Base-by-base conservation (phyloP, 2,888 invertebrate species). In the Xestia rhomboidea region DNA sequence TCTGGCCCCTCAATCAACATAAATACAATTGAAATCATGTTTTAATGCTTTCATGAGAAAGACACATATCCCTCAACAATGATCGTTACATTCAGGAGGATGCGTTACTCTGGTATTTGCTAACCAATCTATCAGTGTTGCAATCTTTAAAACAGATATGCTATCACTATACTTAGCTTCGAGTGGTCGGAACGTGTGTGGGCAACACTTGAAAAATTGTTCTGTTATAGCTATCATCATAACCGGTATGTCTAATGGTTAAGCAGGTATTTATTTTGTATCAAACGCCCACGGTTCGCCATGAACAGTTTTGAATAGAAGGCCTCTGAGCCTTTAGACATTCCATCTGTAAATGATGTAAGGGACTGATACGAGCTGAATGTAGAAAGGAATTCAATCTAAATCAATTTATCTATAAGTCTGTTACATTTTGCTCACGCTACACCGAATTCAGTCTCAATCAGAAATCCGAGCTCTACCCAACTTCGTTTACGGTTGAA, bases 91-190 rank as follows among this genome's bases (percentile, higher is more conserved):
- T 78, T 73, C 72, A 60, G 46, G 41, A 64, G 27, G n/a, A 66
- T 73, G 51, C n/a, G 49, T 66, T 73, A 71, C 30, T 71, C 41
- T 49, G 54, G 68, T 62, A 73, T 75, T 68, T 57, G 70, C n/a
- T 73, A 51, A 67, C 49, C 51, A 76, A 70, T 85, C 68, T 85
- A 85, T 76, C 76, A 78, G 57, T 83, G 72, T 75, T 86, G 79
- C 83, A 84, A 84, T 86, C 75, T 86, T 86, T 83, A 46, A 72
- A 78, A 86, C 86, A 57, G 74, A 83, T 83, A 86, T 30, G 69
- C 66, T 83, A 86, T 84, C 84, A 67, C 68, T 66, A 70, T 86
- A 86, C 79, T 69, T 69, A 64, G 57, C 69, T 79, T 78, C 72
- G 30, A 86, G 84, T 84, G 68, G 44, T 73, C 38, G 79, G 71